These are phyloP conservation scores for Aethes cnicana DNA, from an alignment of 2,888 invertebrate species.

Conservation along the genomic window DNA sequence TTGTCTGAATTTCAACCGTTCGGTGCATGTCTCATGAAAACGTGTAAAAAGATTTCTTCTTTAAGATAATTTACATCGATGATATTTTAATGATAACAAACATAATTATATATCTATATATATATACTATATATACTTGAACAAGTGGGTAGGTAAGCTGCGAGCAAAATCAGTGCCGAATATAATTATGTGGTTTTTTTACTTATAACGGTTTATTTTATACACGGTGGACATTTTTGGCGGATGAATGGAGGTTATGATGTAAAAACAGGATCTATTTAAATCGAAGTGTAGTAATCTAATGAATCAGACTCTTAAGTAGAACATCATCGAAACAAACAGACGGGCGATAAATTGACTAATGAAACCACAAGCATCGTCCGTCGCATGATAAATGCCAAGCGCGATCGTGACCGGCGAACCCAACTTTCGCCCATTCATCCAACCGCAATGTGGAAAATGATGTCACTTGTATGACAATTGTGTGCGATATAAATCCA, in stretches of 20 bases:
- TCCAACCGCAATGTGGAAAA: slow-evolving; percentile 39
- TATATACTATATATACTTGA: too few relatives aligned
- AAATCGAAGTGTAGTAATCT: not conserved
- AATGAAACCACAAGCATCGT: slow-evolving; percentile 35
- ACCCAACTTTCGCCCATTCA: slow-evolving; percentile 68
- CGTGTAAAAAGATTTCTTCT: too few relatives aligned
- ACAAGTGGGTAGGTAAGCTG: too few relatives aligned
- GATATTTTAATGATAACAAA: too few relatives aligned
- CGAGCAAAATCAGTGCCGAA: too few relatives aligned
- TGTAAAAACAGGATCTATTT: not conserved
- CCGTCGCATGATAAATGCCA: slow-evolving; percentile 39
- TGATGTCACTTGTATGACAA: slow-evolving; percentile 40
- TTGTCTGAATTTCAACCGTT: not conserved
- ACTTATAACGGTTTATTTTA: not conserved
- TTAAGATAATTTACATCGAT: too few relatives aligned
- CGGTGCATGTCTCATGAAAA: too few relatives aligned
- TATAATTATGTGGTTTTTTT: not conserved
- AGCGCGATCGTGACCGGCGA: slow-evolving; percentile 57
- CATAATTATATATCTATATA: too few relatives aligned
- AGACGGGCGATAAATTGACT: slow-evolving; percentile 30
- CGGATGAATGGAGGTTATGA: too few relatives aligned
- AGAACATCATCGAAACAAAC: slow-evolving; percentile 21
- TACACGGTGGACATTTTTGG: too few relatives aligned
- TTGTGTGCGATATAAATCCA: slow-evolving; percentile 36
- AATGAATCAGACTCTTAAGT: slow-evolving; percentile 18